Evolutionary conservation across 2,797 vertebrate species (phyloP).

Genomic region (Ctenopoma multispine): DNA sequence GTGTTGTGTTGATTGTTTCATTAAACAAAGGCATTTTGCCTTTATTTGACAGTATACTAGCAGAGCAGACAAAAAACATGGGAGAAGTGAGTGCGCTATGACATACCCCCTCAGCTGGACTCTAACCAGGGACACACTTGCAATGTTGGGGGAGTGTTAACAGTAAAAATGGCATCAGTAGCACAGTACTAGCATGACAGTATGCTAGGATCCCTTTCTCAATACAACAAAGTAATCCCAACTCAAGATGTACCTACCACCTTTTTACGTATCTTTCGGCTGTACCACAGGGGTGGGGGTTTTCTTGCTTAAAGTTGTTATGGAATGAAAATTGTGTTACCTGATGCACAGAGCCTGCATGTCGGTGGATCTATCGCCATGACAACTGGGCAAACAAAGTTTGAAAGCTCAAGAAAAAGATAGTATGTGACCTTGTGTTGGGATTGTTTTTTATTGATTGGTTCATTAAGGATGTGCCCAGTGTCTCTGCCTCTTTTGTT

Average conservation of each 20-base stretch:
- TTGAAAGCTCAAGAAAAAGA: background rate
- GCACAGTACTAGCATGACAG: too few relatives aligned
- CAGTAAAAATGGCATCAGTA: too few relatives aligned
- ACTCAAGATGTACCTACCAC: background rate
- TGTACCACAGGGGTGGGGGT: background rate
- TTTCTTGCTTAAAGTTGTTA: background rate
- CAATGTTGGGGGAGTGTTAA: too few relatives aligned
- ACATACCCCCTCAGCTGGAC: too few relatives aligned
- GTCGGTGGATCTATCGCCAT: background rate
- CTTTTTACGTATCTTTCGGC: background rate
- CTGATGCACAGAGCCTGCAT: too few relatives aligned
- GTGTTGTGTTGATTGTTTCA: too few relatives aligned
- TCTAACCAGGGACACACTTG: too few relatives aligned
- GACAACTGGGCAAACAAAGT: background rate
- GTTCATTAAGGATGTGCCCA: background rate
- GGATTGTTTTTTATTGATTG: background rate
- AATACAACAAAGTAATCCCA: background rate
- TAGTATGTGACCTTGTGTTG: too few relatives aligned
- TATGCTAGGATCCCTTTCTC: background rate
- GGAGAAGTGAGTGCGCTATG: too few relatives aligned
- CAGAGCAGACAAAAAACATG: too few relatives aligned
- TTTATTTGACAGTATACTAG: too few relatives aligned
- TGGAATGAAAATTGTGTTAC: background rate
- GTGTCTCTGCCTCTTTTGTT: background rate
- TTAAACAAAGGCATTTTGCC: too few relatives aligned